phyloP scores from a whole-genome alignment of 2,888 invertebrate genomes.

The Diarsia mendica region DNA sequence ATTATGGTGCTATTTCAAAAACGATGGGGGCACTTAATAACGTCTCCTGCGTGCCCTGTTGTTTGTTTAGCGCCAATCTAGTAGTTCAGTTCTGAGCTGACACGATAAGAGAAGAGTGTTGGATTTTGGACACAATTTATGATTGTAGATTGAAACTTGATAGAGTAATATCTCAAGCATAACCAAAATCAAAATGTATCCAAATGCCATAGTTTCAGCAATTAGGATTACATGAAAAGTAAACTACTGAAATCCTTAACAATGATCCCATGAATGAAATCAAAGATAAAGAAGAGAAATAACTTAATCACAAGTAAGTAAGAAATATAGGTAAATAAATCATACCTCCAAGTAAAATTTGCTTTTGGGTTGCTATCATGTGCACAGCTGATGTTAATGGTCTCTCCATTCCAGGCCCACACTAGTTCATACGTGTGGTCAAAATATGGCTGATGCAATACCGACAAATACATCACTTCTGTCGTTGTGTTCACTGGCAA shows the following conservation, averaged over 20 bases:
- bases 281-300: background rate
- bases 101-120: too few relatives aligned
- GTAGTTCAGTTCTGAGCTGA: too few relatives aligned
- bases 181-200: too few relatives aligned
- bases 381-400: constrained; percentile 78
- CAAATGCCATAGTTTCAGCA: too few relatives aligned
- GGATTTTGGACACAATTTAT: too few relatives aligned
- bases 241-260: background rate
- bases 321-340: background rate
- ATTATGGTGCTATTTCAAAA: too few relatives aligned
- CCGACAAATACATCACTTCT: constrained; percentile 74
- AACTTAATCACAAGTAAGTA: background rate
- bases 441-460: constrained; percentile 80
- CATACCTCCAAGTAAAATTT: constrained; percentile 81
- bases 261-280: background rate
- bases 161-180: too few relatives aligned
- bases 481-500: constrained; percentile 71
- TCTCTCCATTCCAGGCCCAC: constrained; percentile 81
- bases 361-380: constrained; percentile 80
- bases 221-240: background rate
- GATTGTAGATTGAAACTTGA: too few relatives aligned
- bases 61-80: too few relatives aligned
- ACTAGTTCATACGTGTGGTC: constrained; percentile 67
- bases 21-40: too few relatives aligned
- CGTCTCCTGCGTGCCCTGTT: too few relatives aligned